phyloP scores from a whole-genome alignment of 2,113 vertebrate genomes.

The Corvus hawaiiensis region DNA sequence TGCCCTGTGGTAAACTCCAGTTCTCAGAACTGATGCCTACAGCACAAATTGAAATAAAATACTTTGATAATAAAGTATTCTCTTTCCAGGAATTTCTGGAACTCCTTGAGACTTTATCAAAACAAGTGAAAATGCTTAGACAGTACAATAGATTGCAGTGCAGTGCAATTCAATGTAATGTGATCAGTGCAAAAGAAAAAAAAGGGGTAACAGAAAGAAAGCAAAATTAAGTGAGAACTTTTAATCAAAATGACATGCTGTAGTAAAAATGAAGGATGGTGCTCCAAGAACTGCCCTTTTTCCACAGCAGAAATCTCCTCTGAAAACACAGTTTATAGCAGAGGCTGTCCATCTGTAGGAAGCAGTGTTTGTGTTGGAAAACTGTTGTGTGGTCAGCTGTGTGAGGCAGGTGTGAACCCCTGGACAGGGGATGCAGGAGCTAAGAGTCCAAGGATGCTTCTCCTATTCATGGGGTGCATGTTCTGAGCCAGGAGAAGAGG shows the following conservation, averaged over 20 bases:
- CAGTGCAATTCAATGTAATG: neutral
- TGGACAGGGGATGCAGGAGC: too few relatives aligned
- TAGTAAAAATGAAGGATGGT: neutral
- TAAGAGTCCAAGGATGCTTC: neutral
- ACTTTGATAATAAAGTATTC: neutral
- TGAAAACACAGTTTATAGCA: neutral
- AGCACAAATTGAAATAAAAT: neutral
- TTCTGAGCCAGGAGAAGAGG: neutral
- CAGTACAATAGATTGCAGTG: neutral
- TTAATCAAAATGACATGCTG: neutral
- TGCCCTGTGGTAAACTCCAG: neutral
- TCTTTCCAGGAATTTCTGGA: neutral
- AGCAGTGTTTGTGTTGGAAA: neutral
- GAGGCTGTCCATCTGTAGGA: neutral
- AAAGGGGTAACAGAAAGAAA: neutral
- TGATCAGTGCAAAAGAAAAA: neutral
- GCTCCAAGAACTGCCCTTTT: neutral
- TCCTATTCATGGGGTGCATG: neutral
- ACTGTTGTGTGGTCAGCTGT: too few relatives aligned
- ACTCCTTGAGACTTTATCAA: neutral
- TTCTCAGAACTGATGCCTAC: neutral
- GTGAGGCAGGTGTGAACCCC: neutral
- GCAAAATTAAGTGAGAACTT: neutral
- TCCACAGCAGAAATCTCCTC: neutral
- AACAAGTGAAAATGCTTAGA: neutral